Conservation (phyloP, 1,140 invertebrate species). For the Drosophila aff. region DNA sequence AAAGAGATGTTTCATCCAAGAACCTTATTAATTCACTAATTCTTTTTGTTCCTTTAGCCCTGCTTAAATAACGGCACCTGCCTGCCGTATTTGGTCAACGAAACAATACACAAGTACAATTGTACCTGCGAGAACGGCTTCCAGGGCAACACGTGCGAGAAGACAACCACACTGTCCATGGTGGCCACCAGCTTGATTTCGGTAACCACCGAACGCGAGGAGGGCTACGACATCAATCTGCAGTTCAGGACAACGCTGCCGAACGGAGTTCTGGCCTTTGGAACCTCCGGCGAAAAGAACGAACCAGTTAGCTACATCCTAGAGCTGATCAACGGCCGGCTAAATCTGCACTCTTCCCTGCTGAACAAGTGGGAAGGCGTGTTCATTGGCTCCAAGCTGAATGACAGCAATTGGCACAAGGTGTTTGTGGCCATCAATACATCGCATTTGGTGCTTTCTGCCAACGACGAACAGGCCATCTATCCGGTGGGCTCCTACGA, state of each 20-base stretch:
- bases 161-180: conserved; percentile 95
- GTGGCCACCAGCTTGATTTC: conserved; percentile 91
- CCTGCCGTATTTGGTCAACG: conserved; percentile 91
- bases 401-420: conserved; percentile 95
- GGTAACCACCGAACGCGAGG: conserved; percentile 92
- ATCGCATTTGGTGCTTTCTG: conserved; percentile 92
- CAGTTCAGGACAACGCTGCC: conserved; percentile 95
- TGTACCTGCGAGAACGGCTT: conserved; percentile 93
- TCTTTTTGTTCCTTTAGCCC: conserved; percentile 84
- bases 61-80: conserved; percentile 95
- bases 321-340: conserved; percentile 91
- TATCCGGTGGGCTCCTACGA: conserved; percentile 93
- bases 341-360: conserved; percentile 94
- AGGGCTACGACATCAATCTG: conserved; percentile 95
- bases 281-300: conserved; percentile 87
- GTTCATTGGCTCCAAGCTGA: conserved; percentile 92
- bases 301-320: conserved; percentile 90
- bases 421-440: conserved; percentile 94
- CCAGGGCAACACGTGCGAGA: conserved; percentile 91
- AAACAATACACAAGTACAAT: conserved; percentile 92
- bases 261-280: conserved; percentile 92
- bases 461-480: conserved; percentile 95
- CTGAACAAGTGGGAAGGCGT: conserved; percentile 96
- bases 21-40: too few species aligned
- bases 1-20: background rate